Evolutionary conservation across 2,888 invertebrate genomes (phyloP).

Genomic region (Nemoura dubitans): DNA sequence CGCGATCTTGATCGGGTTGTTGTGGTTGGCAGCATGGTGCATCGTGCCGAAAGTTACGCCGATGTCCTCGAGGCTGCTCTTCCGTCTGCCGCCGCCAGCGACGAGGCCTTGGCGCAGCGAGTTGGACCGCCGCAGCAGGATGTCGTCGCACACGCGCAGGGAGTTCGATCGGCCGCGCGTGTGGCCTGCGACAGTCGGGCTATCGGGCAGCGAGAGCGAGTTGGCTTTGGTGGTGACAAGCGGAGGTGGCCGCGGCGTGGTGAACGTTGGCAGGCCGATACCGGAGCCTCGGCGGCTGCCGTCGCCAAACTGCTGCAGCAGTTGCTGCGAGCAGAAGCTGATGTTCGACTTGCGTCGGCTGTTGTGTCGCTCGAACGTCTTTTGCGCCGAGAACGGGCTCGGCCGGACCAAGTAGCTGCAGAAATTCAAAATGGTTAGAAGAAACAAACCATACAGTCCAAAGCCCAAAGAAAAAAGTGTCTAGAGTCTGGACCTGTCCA

Average conservation of each 20-base stretch:
- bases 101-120: conserved; percentile 84
- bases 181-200: conserved; percentile 79
- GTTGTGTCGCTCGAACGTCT: conserved; percentile 92
- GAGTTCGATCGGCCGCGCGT: conserved; percentile 87
- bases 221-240: conserved; percentile 86
- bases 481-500: too few relatives aligned
- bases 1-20: conserved; percentile 84
- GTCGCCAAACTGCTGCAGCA: conserved; percentile 71
- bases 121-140: conserved; percentile 82
- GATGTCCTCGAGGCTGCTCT: conserved; percentile 87
- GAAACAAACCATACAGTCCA: too few relatives aligned
- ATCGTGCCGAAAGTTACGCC: conserved; percentile 68
- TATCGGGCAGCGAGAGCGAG: conserved; percentile 88
- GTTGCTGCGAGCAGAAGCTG: conserved; percentile 85
- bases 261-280: conserved; percentile 69
- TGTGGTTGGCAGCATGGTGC: conserved; percentile 70
- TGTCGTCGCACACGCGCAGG: conserved; percentile 85
- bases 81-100: conserved; percentile 72
- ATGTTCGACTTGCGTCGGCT: conserved; percentile 90
- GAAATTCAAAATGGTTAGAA: conserved; percentile 51
- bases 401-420: conserved; percentile 89
- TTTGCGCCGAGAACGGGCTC: conserved; percentile 94
- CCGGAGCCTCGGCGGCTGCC: conserved; percentile 77
- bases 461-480: too few relatives aligned
- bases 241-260: conserved; percentile 76